These are phyloP conservation scores for Cantharis rustica DNA, from an alignment of 2,888 invertebrate genomes.

Conservation along the genomic window DNA sequence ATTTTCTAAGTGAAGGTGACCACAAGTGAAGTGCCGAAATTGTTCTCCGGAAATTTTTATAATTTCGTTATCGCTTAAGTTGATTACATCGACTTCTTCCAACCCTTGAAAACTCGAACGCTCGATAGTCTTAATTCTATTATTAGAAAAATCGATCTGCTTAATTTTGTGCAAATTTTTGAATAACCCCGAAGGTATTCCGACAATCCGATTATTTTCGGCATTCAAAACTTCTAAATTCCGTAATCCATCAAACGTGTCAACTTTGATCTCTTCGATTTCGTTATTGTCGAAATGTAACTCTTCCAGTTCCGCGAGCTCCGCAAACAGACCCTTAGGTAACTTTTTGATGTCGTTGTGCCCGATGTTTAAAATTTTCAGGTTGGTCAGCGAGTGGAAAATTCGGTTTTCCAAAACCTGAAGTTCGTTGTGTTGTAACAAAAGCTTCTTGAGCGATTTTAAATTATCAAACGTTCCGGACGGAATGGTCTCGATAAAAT, in stretches of 20 bases:
- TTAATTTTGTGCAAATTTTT: not conserved
- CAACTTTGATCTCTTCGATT: not conserved
- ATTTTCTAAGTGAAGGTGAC: slow-evolving; percentile 12
- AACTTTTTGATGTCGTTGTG: slow-evolving; percentile 10
- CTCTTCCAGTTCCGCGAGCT: slow-evolving; percentile 5
- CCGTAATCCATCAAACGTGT: not conserved
- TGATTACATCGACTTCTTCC: slow-evolving; percentile 5
- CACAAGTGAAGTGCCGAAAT: slow-evolving; percentile 9
- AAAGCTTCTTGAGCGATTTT: slow-evolving; percentile 16
- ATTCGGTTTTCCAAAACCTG: slow-evolving; percentile 3
- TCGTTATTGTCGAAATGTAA: slow-evolving; percentile 9
- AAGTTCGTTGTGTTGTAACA: slow-evolving; percentile 19
- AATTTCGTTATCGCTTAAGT: slow-evolving; percentile 15
- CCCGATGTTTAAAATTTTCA: slow-evolving; percentile 9
- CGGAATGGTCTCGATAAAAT: slow-evolving; percentile 19
- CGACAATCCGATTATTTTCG: slow-evolving; percentile 2
- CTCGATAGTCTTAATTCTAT: slow-evolving; percentile 8
- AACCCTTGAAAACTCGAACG: slow-evolving; percentile 3
- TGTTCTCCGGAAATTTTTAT: not conserved
- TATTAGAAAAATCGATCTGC: slow-evolving; percentile 8
- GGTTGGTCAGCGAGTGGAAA: not conserved
- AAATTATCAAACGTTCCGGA: slow-evolving; percentile 17
- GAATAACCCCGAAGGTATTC: slow-evolving; percentile 12
- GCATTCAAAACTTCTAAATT: not conserved
- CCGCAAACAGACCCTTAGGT: slow-evolving; percentile 6